Conservation (phyloP, 2,113 vertebrate species). For the Picathartes gymnocephalus region DNA sequence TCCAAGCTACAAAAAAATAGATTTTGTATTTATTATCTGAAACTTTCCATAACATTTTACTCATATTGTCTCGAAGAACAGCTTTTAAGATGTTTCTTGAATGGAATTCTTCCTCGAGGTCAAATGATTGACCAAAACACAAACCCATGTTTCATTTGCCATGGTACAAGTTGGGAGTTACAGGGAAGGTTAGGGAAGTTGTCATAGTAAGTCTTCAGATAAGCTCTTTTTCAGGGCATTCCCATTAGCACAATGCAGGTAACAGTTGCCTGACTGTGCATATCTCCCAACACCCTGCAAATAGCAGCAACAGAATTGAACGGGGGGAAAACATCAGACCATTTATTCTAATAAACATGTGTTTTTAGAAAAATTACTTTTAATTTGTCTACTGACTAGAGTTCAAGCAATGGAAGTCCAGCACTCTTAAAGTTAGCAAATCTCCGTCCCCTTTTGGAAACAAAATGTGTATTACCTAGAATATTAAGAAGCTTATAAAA, state of each 20-base stretch:
- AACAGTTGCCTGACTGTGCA: not conserved
- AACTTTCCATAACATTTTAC: not conserved
- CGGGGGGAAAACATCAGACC: not conserved
- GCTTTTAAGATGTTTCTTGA: not conserved
- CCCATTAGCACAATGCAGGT: not conserved
- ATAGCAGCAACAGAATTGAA: not conserved
- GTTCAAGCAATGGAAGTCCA: not conserved
- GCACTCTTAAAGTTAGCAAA: not conserved
- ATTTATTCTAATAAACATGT: not conserved
- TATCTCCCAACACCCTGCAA: not conserved
- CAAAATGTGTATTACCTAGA: conserved; percentile 4
- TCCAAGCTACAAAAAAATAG: not conserved
- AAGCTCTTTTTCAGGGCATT: not conserved
- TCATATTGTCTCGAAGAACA: not conserved
- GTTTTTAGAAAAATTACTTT: not conserved
- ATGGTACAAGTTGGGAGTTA: not conserved
- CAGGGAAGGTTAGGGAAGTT: not conserved
- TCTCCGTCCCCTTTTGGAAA: not conserved
- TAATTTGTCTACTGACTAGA: not conserved
- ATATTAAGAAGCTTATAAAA: not conserved
- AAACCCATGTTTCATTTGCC: not conserved
- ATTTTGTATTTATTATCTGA: not conserved
- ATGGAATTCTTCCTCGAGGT: not conserved
- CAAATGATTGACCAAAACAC: not conserved
- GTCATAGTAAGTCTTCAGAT: not conserved